phyloP scores from a whole-genome alignment of 2,113 vertebrate species.

The Hoplias malabaricus region DNA sequence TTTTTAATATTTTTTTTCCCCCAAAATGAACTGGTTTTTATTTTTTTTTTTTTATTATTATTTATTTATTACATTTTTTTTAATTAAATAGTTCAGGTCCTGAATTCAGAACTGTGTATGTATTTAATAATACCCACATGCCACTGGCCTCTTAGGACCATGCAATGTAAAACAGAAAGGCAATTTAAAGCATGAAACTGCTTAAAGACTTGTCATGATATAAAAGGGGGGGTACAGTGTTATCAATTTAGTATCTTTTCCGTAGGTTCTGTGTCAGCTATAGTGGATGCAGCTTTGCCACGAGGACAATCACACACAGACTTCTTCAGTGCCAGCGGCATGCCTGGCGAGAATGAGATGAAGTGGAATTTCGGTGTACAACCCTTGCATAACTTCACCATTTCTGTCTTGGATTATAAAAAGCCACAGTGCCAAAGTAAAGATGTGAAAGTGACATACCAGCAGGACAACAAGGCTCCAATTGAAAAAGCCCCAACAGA shows the following conservation, averaged over 20 bases:
- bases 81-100: too few relatives aligned
- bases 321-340: constrained; percentile 75
- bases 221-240: not conserved
- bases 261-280: constrained; percentile 69
- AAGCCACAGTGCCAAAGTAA: constrained; percentile 78
- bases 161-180: too few relatives aligned
- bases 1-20: too few relatives aligned
- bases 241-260: not conserved
- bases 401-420: constrained; percentile 73
- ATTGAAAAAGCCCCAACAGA: constrained; percentile 65
- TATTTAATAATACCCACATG: too few relatives aligned
- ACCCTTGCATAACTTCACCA: constrained; percentile 77
- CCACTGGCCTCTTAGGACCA: too few relatives aligned
- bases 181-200: not conserved
- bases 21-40: too few relatives aligned
- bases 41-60: too few relatives aligned
- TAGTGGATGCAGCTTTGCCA: constrained; percentile 79
- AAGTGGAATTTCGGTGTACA: constrained; percentile 84
- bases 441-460: constrained; percentile 76
- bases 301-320: constrained; percentile 68
- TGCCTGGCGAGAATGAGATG: constrained; percentile 79
- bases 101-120: too few relatives aligned
- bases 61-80: too few relatives aligned
- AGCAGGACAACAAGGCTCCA: constrained; percentile 57
- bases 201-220: not conserved